These are phyloP conservation scores for Drosophila hamatofila DNA, from an alignment of 2,888 invertebrate genomes.

Conservation along the genomic window DNA sequence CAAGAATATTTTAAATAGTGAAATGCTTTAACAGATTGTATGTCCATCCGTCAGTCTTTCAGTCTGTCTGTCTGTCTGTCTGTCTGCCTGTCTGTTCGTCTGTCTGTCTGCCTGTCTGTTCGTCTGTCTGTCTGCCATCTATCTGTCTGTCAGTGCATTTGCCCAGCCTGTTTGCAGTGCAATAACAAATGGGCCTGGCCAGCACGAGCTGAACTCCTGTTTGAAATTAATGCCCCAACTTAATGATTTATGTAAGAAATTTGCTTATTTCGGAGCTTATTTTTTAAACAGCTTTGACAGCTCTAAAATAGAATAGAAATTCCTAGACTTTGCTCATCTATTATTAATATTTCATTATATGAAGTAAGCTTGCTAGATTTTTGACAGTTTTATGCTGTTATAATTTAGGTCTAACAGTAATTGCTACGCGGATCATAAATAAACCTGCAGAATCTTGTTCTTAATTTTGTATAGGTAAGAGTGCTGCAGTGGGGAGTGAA, in stretches of 20 bases:
- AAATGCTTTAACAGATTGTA: background rate
- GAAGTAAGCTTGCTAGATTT: background rate
- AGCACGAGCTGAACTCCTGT: conserved; percentile 2
- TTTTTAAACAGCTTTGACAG: background rate
- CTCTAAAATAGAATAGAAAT: background rate
- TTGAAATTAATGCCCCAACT: background rate
- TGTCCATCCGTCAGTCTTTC: background rate
- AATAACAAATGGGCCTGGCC: conserved; percentile 6
- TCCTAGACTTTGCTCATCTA: background rate
- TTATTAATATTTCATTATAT: background rate
- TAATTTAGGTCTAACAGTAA: background rate
- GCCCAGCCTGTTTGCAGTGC: background rate
- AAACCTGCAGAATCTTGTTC: no score
- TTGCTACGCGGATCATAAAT: background rate
- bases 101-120: background rate
- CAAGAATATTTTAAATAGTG: background rate
- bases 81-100: background rate
- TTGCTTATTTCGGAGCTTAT: background rate
- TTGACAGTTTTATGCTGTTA: background rate
- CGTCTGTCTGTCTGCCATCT: background rate
- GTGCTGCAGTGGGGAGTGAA: background rate
- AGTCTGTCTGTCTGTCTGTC: background rate
- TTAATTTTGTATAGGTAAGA: background rate
- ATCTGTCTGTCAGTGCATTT: background rate
- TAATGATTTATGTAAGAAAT: conserved; percentile 1